phyloP scores from a whole-genome alignment of 1,140 invertebrate species.

The Microplitis mediator region DNA sequence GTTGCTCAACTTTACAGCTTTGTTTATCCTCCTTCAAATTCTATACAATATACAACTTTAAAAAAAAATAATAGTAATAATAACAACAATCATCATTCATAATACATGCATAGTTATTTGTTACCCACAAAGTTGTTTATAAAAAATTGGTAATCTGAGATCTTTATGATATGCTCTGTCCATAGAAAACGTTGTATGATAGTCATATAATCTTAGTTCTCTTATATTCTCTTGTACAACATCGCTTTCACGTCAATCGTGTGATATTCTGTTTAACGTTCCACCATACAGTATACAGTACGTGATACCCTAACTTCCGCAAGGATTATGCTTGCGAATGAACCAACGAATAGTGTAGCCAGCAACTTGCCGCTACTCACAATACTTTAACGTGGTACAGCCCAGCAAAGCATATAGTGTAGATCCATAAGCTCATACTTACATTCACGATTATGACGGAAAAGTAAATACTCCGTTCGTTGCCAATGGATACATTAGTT shows the following conservation, averaged over 20 bases:
- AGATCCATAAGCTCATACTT: slow-evolving; percentile 24
- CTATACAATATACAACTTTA: not conserved
- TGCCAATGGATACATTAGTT: slow-evolving; percentile 22
- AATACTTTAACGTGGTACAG: too few relatives aligned
- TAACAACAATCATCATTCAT: too few relatives aligned
- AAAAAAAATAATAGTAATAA: not conserved
- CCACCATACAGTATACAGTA: not conserved
- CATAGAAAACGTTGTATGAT: not conserved
- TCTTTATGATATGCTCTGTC: too few relatives aligned
- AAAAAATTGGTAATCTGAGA: too few relatives aligned
- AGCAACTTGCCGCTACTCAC: not conserved
- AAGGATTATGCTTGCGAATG: slow-evolving; percentile 22
- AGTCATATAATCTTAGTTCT: slow-evolving; percentile 6
- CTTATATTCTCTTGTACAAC: not conserved
- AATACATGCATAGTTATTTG: too few relatives aligned
- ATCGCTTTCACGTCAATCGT: not conserved
- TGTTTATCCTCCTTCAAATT: not conserved
- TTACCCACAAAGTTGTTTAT: too few relatives aligned
- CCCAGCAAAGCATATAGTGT: too few relatives aligned
- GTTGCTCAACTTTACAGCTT: slow-evolving; percentile 1
- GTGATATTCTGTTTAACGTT: slow-evolving; percentile 28
- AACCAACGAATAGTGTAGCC: too few relatives aligned
- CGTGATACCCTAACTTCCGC: slow-evolving; percentile 30
- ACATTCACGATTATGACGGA: slow-evolving; percentile 43
- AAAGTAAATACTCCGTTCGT: slow-evolving; percentile 43